Percentiles rank a stretch among this genome's conserved stretches.
Conservation (phyloP, 2,888 invertebrate genomes). For the Stenodema calcarata region DNA sequence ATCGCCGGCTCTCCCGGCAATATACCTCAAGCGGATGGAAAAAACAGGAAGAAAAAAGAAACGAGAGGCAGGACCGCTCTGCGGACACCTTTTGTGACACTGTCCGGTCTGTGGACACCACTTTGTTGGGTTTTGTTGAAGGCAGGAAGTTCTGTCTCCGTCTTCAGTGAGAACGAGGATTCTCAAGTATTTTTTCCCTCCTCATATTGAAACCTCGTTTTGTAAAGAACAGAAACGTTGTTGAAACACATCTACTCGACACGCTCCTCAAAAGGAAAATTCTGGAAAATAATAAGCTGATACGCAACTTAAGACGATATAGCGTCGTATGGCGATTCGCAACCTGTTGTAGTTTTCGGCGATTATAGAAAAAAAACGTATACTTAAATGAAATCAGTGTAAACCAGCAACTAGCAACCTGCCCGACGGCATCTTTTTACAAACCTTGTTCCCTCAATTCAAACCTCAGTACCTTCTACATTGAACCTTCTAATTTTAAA, state of each 20-base stretch:
- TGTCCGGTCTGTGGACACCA: not conserved
- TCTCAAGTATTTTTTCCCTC: not conserved
- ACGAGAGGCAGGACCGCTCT: not conserved
- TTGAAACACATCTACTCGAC: not conserved
- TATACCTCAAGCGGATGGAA: not conserved
- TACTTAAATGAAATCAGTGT: no score
- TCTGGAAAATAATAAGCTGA: no score
- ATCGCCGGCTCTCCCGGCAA: not conserved
- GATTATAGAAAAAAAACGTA: no score
- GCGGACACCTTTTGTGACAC: not conserved
- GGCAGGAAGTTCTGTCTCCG: not conserved
- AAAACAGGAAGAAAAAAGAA: not conserved
- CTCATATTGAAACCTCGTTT: not conserved
- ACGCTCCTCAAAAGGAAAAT: not conserved
- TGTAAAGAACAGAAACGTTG: not conserved
- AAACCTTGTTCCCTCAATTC: no score
- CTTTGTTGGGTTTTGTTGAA: not conserved
- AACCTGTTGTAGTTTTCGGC: no score
- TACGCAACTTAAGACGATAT: no score
- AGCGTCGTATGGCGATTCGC: no score
- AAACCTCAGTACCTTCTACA: no score
- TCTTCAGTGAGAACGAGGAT: not conserved
- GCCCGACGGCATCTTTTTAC: no score
- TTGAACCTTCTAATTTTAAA: no score
- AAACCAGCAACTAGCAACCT: no score